Conservation (phyloP, 2,113 vertebrate genomes). For the Chloroceryle aenea region DNA sequence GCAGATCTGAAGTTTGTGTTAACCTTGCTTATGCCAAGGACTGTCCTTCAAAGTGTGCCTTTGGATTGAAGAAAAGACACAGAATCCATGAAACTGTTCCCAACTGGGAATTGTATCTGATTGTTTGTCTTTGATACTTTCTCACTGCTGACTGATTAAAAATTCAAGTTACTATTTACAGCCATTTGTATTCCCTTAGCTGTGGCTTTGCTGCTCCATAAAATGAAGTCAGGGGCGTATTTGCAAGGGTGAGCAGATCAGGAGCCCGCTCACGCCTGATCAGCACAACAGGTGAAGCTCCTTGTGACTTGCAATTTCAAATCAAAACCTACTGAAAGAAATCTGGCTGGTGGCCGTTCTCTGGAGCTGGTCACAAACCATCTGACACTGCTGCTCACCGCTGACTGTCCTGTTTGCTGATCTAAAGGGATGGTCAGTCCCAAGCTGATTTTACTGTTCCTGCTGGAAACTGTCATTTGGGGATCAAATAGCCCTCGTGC, state of each 20-base stretch:
- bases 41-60: not conserved
- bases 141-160: not conserved
- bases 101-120: not conserved
- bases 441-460: not conserved
- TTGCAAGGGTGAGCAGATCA: not conserved
- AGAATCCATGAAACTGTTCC: not conserved
- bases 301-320: not conserved
- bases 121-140: not conserved
- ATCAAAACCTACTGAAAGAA: constrained; percentile 17
- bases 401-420: not conserved
- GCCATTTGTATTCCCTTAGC: not conserved
- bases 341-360: not conserved
- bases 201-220: not conserved
- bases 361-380: not conserved
- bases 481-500: not conserved
- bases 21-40: not conserved
- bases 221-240: rapidly evolving
- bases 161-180: not conserved
- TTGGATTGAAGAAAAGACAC: not conserved
- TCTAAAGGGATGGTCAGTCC: not conserved
- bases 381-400: not conserved
- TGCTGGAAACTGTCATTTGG: constrained; percentile 1
- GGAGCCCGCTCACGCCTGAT: rapidly evolving
- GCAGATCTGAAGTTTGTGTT: not conserved
- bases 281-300: not conserved